These are phyloP conservation scores for Trichopoda pennipes DNA, from an alignment of 2,888 invertebrate species.

Conservation along the genomic window DNA sequence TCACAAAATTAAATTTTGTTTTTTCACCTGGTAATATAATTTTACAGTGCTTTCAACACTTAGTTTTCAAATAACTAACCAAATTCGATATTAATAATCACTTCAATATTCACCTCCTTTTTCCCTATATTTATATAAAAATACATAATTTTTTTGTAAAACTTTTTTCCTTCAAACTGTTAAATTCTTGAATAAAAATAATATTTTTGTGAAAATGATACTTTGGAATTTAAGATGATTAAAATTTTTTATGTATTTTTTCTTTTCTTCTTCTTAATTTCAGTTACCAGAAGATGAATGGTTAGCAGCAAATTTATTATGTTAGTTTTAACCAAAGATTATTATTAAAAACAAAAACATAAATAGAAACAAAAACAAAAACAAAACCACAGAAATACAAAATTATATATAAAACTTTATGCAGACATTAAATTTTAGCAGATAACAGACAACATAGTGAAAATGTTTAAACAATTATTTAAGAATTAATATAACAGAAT, in stretches of 20 bases:
- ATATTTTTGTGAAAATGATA: constrained; percentile 36
- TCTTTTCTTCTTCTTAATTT: constrained; percentile 77
- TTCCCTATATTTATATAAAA: constrained; percentile 13
- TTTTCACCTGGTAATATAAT: constrained; percentile 40
- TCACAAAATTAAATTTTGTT: background rate
- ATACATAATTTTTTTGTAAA: background rate
- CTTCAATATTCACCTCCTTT: constrained; percentile 22
- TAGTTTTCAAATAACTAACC: constrained; percentile 16
- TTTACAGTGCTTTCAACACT: constrained; percentile 42
- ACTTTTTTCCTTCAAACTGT: constrained; percentile 29
- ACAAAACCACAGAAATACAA: no score
- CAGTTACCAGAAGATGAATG: constrained; percentile 95
- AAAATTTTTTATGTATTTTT: constrained; percentile 66
- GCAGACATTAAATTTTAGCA: constrained; percentile 15
- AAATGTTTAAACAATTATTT: constrained; percentile 36
- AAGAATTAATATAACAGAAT: constrained; percentile 7
- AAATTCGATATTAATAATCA: constrained; percentile 1
- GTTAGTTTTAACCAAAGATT: constrained; percentile 82
- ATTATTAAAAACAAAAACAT: background rate
- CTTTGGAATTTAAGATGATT: constrained; percentile 55
- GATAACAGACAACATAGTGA: constrained; percentile 8
- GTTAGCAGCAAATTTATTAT: constrained; percentile 92
- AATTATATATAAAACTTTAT: constrained; percentile 34
- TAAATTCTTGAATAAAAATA: constrained; percentile 20
- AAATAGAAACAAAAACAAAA: no score